Evolutionary conservation across 1,140 invertebrate genomes (phyloP).

Genomic region (Druon quercuslanigerum): DNA sequence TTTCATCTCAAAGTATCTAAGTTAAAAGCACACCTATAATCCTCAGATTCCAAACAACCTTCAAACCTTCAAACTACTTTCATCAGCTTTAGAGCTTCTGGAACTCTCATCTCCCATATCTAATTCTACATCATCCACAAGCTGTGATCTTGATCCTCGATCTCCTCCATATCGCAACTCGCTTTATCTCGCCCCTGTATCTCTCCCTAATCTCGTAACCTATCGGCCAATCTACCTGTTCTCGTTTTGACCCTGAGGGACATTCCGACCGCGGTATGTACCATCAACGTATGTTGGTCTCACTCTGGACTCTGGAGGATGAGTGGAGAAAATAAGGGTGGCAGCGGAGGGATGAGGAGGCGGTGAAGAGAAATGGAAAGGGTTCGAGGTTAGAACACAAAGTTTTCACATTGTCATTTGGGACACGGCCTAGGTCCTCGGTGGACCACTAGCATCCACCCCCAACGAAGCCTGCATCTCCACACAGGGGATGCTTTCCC

Average conservation of each 20-base stretch:
- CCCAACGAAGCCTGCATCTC: conserved; percentile 54
- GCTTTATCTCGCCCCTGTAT: conserved; percentile 34
- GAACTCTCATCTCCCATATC: background rate
- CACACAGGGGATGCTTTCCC: conserved; percentile 56
- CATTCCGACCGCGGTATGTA: conserved; percentile 56
- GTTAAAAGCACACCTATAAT: background rate
- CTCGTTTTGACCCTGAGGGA: conserved; percentile 55
- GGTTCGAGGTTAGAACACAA: conserved; percentile 56
- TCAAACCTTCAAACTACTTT: conserved; percentile 8
- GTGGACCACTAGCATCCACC: conserved; percentile 60
- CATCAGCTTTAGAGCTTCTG: background rate
- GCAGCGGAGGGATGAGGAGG: conserved; percentile 12
- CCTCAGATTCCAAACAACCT: background rate
- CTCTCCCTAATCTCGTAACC: conserved; percentile 9
- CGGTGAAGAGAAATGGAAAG: conserved; percentile 42
- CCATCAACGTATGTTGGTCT: conserved; percentile 38
- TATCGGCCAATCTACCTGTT: conserved; percentile 29
- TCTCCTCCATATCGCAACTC: conserved; percentile 26
- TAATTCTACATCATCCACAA: conserved; percentile 22
- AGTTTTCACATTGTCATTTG: conserved; percentile 66
- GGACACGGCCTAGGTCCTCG: conserved; percentile 45
- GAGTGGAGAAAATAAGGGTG: background rate
- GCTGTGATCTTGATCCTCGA: background rate
- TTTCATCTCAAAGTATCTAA: background rate
- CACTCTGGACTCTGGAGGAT: conserved; percentile 33